Evolutionary conservation across 2,888 invertebrate species (phyloP).

Genomic region (Platerodrilus igneus): DNA sequence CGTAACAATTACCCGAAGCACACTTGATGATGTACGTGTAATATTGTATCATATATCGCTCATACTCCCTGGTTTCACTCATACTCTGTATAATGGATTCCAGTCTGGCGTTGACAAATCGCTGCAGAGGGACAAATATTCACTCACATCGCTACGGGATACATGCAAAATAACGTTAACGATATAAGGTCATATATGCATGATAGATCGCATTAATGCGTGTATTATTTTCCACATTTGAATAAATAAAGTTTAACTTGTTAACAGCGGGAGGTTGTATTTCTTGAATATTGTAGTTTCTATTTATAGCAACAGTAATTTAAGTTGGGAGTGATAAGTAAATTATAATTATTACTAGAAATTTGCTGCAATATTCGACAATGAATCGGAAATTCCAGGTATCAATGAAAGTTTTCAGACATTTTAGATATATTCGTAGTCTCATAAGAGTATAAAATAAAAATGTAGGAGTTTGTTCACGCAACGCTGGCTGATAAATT

Average conservation of each 20-base stretch:
- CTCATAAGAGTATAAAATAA: too few relatives aligned
- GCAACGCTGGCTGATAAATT: too few relatives aligned
- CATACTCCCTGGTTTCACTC: conserved; percentile 29
- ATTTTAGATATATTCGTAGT: too few relatives aligned
- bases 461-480: too few relatives aligned
- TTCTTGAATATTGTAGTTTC: too few relatives aligned
- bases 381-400: too few relatives aligned
- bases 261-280: too few relatives aligned
- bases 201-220: conserved; percentile 36
- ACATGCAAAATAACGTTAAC: conserved; percentile 31
- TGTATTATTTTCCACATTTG: conserved; percentile 20
- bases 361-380: too few relatives aligned
- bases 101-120: conserved; percentile 45
- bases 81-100: conserved; percentile 40
- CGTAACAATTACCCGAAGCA: conserved; percentile 35
- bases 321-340: too few relatives aligned
- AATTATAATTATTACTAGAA: too few relatives aligned
- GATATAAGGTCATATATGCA: conserved; percentile 32
- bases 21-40: conserved; percentile 31
- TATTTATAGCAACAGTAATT: too few relatives aligned
- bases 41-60: conserved; percentile 36
- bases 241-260: conserved; percentile 17
- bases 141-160: conserved; percentile 29
- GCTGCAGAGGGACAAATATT: conserved; percentile 41
- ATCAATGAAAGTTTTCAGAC: too few relatives aligned